phyloP scores from a whole-genome alignment of 1,140 invertebrate species.

The Formica selysi region DNA sequence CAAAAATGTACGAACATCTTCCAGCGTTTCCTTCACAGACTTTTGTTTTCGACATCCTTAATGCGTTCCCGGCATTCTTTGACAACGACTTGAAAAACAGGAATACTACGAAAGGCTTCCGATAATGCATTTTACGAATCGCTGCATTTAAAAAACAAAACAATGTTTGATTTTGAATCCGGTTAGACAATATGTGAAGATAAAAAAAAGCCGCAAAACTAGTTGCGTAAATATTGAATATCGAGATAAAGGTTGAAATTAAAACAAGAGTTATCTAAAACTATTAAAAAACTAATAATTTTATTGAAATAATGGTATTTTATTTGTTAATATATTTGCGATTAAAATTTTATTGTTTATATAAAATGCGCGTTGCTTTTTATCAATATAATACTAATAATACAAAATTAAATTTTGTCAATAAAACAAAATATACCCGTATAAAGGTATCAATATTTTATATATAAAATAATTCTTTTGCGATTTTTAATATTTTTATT shows the following conservation, averaged over 20 bases:
- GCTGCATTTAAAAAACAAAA: slow-evolving; percentile 29
- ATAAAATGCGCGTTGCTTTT: background rate
- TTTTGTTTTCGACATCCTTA: slow-evolving; percentile 49
- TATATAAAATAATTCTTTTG: background rate
- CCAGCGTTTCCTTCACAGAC: background rate
- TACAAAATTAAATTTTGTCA: background rate
- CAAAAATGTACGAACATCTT: background rate
- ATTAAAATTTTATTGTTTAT: background rate
- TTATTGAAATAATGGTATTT: background rate
- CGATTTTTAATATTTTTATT: background rate
- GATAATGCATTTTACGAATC: slow-evolving; percentile 40
- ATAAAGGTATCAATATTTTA: background rate
- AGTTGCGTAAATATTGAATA: slow-evolving; percentile 17
- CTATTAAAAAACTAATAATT: background rate
- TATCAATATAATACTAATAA: background rate
- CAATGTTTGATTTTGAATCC: slow-evolving; percentile 12
- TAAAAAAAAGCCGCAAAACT: background rate
- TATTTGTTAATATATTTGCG: background rate
- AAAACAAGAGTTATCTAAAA: background rate
- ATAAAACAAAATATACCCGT: too few relatives aligned
- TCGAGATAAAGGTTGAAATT: background rate
- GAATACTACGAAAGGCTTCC: slow-evolving; percentile 33
- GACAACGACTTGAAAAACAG: slow-evolving; percentile 9
- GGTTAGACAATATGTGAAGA: background rate
- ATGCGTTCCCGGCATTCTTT: background rate